Percentiles rank a stretch among this genome's conserved stretches.
These are phyloP conservation scores for Bungarus multicinctus DNA, from an alignment of 2,113 vertebrate species.

Conservation along the genomic window DNA sequence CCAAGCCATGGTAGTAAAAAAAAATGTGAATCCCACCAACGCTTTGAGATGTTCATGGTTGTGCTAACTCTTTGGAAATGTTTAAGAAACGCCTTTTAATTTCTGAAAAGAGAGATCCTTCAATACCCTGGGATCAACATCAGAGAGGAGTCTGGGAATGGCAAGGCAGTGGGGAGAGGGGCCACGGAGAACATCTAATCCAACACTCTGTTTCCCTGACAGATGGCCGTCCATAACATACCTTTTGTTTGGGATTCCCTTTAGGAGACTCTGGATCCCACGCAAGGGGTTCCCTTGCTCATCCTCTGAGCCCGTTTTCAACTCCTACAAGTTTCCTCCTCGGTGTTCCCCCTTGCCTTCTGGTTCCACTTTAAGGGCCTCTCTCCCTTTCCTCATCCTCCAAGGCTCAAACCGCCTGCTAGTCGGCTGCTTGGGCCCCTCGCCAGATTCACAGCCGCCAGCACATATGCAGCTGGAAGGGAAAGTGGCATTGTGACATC, in stretches of 20 bases:
- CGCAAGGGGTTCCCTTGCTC: background rate
- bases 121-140: background rate
- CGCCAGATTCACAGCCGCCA: background rate
- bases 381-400: background rate
- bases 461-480: background rate
- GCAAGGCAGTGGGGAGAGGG: too few species aligned
- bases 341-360: background rate
- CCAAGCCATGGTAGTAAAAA: too few species aligned
- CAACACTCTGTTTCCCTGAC: background rate
- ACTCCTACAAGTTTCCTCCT: background rate
- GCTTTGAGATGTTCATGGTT: too few species aligned
- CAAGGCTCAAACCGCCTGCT: background rate
- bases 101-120: background rate
- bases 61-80: too few species aligned
- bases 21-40: too few species aligned
- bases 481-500: background rate
- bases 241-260: background rate
- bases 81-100: background rate
- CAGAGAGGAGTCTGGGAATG: background rate
- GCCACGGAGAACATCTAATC: rapidly evolving
- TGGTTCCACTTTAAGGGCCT: background rate
- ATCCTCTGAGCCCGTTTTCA: background rate
- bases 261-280: background rate
- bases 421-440: background rate
- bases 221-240: rapidly evolving